Conservation (phyloP, 2,888 invertebrate species). For the Iselma pallidipennis region DNA sequence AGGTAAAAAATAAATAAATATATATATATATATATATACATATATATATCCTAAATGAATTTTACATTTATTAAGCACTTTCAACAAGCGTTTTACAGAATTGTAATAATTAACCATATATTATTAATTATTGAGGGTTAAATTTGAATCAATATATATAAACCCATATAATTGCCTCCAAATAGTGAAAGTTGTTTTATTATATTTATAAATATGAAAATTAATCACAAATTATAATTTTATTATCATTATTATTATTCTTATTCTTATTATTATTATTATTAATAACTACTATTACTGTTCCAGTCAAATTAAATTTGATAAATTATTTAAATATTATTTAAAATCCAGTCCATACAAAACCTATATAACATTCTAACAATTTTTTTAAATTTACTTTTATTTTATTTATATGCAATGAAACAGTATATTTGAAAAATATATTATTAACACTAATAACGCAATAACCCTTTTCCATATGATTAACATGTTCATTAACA, state of each 20-base stretch:
- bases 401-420: slow-evolving; percentile 23
- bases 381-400: slow-evolving; percentile 22
- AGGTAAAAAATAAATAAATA: background rate
- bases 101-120: slow-evolving; percentile 43
- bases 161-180: slow-evolving; percentile 37
- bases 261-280: slow-evolving; percentile 12
- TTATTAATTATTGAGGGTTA: slow-evolving; percentile 43
- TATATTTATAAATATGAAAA: slow-evolving; percentile 27
- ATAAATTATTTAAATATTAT: background rate
- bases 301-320: slow-evolving; percentile 22
- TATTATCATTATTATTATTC: no score
- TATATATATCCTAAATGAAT: slow-evolving; percentile 42
- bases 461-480: slow-evolving; percentile 42
- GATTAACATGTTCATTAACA: slow-evolving; percentile 31
- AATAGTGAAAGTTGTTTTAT: slow-evolving; percentile 32
- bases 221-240: slow-evolving; percentile 29
- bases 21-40: background rate
- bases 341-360: slow-evolving; percentile 32
- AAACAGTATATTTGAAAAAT: slow-evolving; percentile 32
- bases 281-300: slow-evolving; percentile 26
- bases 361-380: slow-evolving; percentile 35
- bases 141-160: slow-evolving; percentile 35
- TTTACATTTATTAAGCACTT: slow-evolving; percentile 52
- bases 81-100: slow-evolving; percentile 49
- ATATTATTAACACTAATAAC: slow-evolving; percentile 37